Conservation (phyloP, 1,140 invertebrate species). For the Drosophila pseudoananassae region DNA sequence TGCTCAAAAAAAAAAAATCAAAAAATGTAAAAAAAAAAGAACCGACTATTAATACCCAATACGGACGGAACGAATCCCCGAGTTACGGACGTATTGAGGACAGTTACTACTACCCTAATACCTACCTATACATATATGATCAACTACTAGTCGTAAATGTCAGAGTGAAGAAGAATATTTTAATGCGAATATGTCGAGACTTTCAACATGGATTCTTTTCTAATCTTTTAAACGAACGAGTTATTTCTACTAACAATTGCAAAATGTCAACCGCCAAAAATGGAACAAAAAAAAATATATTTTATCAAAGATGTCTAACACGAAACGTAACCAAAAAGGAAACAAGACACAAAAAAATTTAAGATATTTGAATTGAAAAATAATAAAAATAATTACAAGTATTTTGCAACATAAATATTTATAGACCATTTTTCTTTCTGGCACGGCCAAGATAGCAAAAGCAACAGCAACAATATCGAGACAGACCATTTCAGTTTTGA, state of each 20-base stretch:
- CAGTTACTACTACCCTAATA: constrained; percentile 48
- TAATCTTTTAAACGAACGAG: constrained; percentile 61
- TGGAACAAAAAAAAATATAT: constrained; percentile 50
- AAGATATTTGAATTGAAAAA: constrained; percentile 68
- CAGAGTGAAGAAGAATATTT: constrained; percentile 71
- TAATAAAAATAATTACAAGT: constrained; percentile 77
- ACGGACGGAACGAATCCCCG: constrained; percentile 62
- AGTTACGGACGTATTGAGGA: constrained; percentile 65
- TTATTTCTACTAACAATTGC: constrained; percentile 75
- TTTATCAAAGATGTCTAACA: constrained; percentile 66
- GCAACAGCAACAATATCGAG: constrained; percentile 35
- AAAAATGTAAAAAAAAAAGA: constrained; percentile 31
- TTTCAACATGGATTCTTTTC: constrained; percentile 50
- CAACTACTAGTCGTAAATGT: constrained; percentile 76
- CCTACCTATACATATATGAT: constrained; percentile 48
- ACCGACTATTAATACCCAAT: constrained; percentile 38
- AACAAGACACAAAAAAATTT: constrained; percentile 32
- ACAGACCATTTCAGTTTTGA: constrained; percentile 9
- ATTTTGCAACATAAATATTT: constrained; percentile 81
- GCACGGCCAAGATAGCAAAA: constrained; percentile 53
- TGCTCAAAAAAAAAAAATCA: constrained; percentile 64
- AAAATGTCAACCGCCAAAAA: constrained; percentile 59
- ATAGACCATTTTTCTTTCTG: constrained; percentile 75
- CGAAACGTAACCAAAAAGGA: constrained; percentile 42
- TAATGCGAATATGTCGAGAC: constrained; percentile 46